Base-by-base conservation (phyloP, 2,888 invertebrate species). In the Papilio gigon region DNA sequence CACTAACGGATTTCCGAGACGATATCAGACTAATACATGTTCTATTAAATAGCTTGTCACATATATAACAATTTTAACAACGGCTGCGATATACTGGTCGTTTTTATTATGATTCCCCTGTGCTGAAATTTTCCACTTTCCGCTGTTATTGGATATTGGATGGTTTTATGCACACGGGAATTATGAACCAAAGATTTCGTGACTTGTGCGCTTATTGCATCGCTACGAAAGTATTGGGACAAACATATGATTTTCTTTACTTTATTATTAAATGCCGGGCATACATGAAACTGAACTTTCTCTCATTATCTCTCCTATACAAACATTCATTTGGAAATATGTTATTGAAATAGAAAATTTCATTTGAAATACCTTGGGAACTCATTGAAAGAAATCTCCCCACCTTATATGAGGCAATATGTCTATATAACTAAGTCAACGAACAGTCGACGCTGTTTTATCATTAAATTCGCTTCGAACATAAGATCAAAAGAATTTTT, bases 351-450 rank as follows among this genome's bases (percentile, higher is more conserved):
- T 76, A 76, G 77, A 77, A 77, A 79, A 74, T 79, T 81, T 80
- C 73, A 79, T 81, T 79, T 78, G 74, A 79, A 81, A 76, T 76
- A 77, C 72, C 70, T 70, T 73, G 70, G 72, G 73, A 78, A 78
- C 74, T 74, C 78, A 75, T 78, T 73, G 76, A 74, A 73, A 77
- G 75, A 76, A 73, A 72, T 73, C 77, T 76, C 78, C 37, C 33
- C 44, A 81, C 79, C 80, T 84, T 78, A 81, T 83, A 82, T 80
- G 80, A 74, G 78, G 81, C 78, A 80, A 80, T 83, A 87, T 88
- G 89, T 88, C 88, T 88, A 84, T 81, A 83, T 84, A 88, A 87
- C 84, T 82, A 83, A 84, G 84, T 85, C 85, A 87, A 86, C 85
- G 84, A 82, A 85, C 78, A 82, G 81, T 83, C 80, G 77, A 77